Conservation (phyloP, 2,888 invertebrate genomes). For the Watsonalla binaria region DNA sequence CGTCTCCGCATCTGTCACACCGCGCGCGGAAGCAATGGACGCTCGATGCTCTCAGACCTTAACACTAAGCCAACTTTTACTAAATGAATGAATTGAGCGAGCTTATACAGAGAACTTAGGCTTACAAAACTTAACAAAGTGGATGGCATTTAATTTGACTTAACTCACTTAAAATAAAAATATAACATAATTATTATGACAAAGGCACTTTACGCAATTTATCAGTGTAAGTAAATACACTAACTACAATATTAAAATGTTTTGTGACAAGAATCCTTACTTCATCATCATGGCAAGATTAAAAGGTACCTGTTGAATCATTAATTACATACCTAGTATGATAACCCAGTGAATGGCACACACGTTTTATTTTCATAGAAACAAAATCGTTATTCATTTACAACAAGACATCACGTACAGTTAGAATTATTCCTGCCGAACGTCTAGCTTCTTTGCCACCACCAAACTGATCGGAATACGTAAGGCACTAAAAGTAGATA, state of each 20-base stretch:
- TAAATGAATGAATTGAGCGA: constrained; percentile 76
- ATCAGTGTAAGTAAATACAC: constrained; percentile 49
- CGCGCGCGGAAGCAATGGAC: constrained; percentile 40
- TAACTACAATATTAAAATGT: constrained; percentile 47
- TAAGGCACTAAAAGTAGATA: constrained; percentile 68
- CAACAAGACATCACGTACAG: constrained; percentile 24
- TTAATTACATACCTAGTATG: constrained; percentile 70
- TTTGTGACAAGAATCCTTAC: constrained; percentile 76
- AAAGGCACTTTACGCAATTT: constrained; percentile 70
- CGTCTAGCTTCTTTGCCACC: constrained; percentile 51
- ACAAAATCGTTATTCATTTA: constrained; percentile 47
- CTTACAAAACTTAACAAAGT: constrained; percentile 77
- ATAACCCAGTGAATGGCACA: constrained; percentile 76
- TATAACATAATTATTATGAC: constrained; percentile 68
- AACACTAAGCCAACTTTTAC: constrained; percentile 61
- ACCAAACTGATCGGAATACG: constrained; percentile 51
- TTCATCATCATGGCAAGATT: constrained; percentile 78
- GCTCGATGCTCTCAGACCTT: constrained; percentile 34
- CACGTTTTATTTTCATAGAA: constrained; percentile 54
- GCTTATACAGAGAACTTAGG: constrained; percentile 72
- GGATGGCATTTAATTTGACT: constrained; percentile 79
- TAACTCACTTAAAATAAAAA: constrained; percentile 71
- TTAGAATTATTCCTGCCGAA: constrained; percentile 23
- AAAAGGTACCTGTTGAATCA: constrained; percentile 77
- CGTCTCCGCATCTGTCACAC: not conserved